Evolutionary conservation across 2,888 invertebrate genomes (phyloP).

Genomic region (Julus scanicus): DNA sequence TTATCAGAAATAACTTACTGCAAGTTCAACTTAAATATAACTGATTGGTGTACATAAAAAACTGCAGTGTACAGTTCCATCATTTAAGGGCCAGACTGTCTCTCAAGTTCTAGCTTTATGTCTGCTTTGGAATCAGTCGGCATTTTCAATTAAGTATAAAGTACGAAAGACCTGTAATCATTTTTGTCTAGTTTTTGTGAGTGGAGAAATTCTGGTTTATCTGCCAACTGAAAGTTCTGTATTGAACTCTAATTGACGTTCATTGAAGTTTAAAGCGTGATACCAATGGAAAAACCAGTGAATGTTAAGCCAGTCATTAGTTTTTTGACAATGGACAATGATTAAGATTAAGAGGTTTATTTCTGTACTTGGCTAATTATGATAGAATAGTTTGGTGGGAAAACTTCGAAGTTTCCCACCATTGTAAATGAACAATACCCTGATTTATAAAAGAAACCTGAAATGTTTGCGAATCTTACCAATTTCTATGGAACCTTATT

Average conservation of each 20-base stretch:
- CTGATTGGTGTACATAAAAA: not conserved
- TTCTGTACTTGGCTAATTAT: not conserved
- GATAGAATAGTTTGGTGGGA: not conserved
- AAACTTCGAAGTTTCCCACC: not conserved
- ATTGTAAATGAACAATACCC: not conserved
- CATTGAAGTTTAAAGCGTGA: not conserved
- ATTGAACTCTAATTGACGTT: not conserved
- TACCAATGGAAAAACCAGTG: not conserved
- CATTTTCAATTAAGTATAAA: too few relatives aligned
- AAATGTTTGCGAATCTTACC: not conserved
- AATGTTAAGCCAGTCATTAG: not conserved
- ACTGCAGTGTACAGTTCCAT: not conserved
- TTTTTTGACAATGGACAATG: conserved; percentile 15
- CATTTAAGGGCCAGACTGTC: not conserved
- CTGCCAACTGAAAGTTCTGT: not conserved
- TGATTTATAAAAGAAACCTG: not conserved
- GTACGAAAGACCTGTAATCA: not conserved
- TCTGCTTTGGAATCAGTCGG: too few relatives aligned
- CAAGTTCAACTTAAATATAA: not conserved
- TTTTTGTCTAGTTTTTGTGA: not conserved
- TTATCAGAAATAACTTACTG: not conserved
- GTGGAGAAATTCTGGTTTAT: not conserved
- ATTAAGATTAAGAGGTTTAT: not conserved
- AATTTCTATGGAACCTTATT: too few relatives aligned
- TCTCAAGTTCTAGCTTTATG: too few relatives aligned